Evolutionary conservation across 2,888 invertebrate genomes (phyloP).

Genomic region (Microctonus brassicae): DNA sequence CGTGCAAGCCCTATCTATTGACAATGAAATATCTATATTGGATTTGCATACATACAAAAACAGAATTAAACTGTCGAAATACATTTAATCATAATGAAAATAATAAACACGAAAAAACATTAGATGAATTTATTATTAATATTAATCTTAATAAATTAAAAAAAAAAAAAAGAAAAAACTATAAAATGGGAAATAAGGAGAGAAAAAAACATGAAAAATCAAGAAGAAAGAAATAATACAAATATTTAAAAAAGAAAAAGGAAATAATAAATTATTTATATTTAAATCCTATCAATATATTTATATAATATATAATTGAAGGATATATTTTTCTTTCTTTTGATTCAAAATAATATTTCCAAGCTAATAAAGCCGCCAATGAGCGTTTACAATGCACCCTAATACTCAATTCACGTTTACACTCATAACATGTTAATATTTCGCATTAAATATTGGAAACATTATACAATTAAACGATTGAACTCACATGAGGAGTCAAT

Average conservation of each 20-base stretch:
- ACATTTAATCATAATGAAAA: not conserved
- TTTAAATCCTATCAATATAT: not conserved
- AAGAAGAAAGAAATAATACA: not conserved
- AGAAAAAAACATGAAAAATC: not conserved
- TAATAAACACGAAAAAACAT: not conserved
- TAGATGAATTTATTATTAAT: not conserved
- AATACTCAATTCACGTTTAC: slow-evolving; percentile 23
- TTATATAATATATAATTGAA: not conserved
- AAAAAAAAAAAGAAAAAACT: no score
- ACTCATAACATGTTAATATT: slow-evolving; percentile 21
- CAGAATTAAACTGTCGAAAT: no score
- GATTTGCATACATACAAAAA: not conserved
- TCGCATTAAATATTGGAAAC: slow-evolving; percentile 18
- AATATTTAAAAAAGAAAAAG: not conserved
- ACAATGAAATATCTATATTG: not conserved
- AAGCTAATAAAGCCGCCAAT: slow-evolving; percentile 30
- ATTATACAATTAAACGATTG: slow-evolving; percentile 6
- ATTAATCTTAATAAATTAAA: not conserved
- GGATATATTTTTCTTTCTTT: not conserved
- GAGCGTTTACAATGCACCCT: slow-evolving; percentile 15
- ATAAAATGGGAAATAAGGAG: not conserved
- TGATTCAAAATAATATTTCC: slow-evolving; percentile 8
- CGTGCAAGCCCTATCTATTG: not conserved
- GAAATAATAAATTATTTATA: not conserved
- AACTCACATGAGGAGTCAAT: slow-evolving; percentile 29